Conservation (phyloP, 2,888 invertebrate genomes). For the Vanessa cardui region DNA sequence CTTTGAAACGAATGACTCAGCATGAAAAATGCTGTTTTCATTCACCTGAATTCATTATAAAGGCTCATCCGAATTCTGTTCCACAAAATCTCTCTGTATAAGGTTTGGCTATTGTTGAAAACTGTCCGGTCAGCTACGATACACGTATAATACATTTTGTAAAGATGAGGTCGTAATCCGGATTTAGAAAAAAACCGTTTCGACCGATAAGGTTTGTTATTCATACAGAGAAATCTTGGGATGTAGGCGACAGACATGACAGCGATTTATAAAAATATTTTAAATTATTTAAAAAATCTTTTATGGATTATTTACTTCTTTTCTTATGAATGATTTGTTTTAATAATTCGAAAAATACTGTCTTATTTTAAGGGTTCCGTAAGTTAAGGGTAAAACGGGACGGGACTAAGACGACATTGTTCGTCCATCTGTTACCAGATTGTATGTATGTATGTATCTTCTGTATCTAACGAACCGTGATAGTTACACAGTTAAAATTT, state of each 20-base stretch:
- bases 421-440: too few relatives aligned
- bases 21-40: slow-evolving; percentile 53
- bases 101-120: slow-evolving; percentile 68
- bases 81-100: slow-evolving; percentile 56
- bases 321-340: too few relatives aligned
- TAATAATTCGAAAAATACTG: too few relatives aligned
- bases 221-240: slow-evolving; percentile 25
- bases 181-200: slow-evolving; percentile 49
- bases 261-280: slow-evolving; percentile 14
- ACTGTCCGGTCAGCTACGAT: slow-evolving; percentile 71
- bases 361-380: too few relatives aligned
- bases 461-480: too few relatives aligned
- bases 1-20: slow-evolving; percentile 38
- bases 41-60: slow-evolving; percentile 56
- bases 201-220: slow-evolving; percentile 28
- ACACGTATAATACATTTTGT: slow-evolving; percentile 72
- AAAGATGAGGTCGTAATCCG: slow-evolving; percentile 73
- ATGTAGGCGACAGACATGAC: not conserved
- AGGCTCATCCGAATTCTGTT: slow-evolving; percentile 50
- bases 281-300: too few relatives aligned
- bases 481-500: too few relatives aligned
- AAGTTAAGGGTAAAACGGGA: too few relatives aligned
- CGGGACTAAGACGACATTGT: too few relatives aligned
- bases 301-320: too few relatives aligned
- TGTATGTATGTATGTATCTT: too few relatives aligned